Conservation (phyloP, 2,888 invertebrate genomes). For the Drosophila mayaguana region DNA sequence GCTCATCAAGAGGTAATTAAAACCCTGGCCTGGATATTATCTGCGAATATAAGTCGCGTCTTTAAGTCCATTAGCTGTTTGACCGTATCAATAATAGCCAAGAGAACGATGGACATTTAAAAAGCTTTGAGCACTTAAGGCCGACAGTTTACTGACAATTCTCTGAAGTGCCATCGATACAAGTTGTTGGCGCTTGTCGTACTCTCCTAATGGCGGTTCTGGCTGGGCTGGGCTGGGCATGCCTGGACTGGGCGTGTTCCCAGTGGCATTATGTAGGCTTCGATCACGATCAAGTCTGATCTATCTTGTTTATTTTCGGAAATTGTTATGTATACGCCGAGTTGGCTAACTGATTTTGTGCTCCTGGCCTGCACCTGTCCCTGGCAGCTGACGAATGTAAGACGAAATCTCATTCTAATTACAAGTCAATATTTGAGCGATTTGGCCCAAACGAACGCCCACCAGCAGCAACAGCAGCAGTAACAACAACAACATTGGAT, state of each 20-base stretch:
- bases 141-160: constrained; percentile 23
- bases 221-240: too few species aligned
- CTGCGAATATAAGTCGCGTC: constrained; percentile 2
- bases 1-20: not conserved
- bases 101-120: not conserved
- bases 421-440: constrained; percentile 57
- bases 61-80: constrained; percentile 20
- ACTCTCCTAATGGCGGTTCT: constrained; percentile 12
- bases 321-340: constrained; percentile 10
- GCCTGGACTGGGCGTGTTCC: not conserved
- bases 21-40: not conserved
- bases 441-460: constrained; percentile 50
- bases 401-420: constrained; percentile 42
- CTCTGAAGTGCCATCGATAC: constrained; percentile 9
- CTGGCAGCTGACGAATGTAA: constrained; percentile 2
- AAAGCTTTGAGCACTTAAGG: constrained; percentile 20
- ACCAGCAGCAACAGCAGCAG: not conserved
- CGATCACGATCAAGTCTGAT: not conserved
- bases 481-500: not conserved
- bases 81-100: constrained; percentile 2
- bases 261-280: not conserved
- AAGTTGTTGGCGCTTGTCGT: not conserved
- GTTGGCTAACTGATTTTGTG: not conserved
- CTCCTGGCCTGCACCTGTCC: not conserved
- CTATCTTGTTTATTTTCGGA: not conserved